Evolutionary conservation across 2,888 invertebrate genomes (phyloP).

Genomic region (Margaritifera margaritifera): DNA sequence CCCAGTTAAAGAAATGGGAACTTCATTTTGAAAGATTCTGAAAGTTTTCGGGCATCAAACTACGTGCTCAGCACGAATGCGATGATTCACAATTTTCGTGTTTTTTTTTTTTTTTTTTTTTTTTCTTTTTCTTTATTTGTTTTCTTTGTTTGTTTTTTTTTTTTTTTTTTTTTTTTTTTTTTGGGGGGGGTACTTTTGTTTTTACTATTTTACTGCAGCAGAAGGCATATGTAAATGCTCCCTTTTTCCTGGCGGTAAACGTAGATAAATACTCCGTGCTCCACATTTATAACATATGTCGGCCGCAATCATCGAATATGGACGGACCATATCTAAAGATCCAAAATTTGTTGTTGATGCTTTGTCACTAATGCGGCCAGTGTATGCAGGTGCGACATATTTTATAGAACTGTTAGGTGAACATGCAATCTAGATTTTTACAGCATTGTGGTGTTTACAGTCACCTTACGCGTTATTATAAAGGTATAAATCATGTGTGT

Average conservation of each 20-base stretch:
- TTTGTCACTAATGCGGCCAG: constrained; percentile 35
- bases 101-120: too few relatives aligned
- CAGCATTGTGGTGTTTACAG: constrained; percentile 46
- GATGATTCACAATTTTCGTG: constrained; percentile 35
- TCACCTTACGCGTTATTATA: constrained; percentile 35
- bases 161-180: too few relatives aligned
- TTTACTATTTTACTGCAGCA: constrained; percentile 23
- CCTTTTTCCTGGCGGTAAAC: constrained; percentile 30
- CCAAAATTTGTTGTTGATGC: constrained; percentile 28
- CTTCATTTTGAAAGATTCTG: constrained; percentile 26
- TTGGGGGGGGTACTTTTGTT: constrained; percentile 35
- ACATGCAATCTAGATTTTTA: constrained; percentile 32
- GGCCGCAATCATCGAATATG: constrained; percentile 31
- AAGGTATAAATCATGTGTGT: constrained; percentile 25
- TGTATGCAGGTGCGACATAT: constrained; percentile 24
- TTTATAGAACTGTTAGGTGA: constrained; percentile 34
- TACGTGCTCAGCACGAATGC: constrained; percentile 42
- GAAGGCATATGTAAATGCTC: constrained; percentile 32
- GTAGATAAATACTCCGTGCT: constrained; percentile 9
- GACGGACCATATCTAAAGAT: constrained; percentile 26
- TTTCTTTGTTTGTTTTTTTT: too few relatives aligned
- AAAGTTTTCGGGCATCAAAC: constrained; percentile 41
- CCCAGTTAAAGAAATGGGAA: constrained; percentile 27
- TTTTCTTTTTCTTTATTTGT: too few relatives aligned
- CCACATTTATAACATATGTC: constrained; percentile 38